A percentile compares a stretch with the other conserved stretches of the same genome.
Conservation (phyloP, 2,888 invertebrate species). For the Agrypnus murinus region DNA sequence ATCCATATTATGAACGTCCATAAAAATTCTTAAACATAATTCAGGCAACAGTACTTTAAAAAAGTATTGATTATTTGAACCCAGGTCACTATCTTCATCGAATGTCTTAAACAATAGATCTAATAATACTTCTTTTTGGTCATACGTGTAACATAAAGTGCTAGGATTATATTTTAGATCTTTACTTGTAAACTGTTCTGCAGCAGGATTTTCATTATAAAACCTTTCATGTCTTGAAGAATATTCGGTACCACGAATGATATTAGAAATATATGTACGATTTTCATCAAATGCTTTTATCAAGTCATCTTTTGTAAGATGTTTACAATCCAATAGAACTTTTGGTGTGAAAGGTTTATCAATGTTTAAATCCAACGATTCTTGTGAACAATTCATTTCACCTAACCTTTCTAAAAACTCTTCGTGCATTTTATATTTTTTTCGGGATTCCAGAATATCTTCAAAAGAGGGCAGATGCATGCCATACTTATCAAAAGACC, state of each 20-base stretch:
- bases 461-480: conserved; percentile 22
- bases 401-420: conserved; percentile 31
- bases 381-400: conserved; percentile 30
- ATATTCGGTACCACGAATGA: conserved; percentile 42
- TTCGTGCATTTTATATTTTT: conserved; percentile 36
- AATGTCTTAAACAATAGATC: conserved; percentile 58
- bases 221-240: conserved; percentile 50
- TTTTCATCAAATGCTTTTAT: conserved; percentile 46
- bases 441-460: conserved; percentile 21
- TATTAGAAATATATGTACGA: conserved; percentile 47
- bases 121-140: conserved; percentile 62
- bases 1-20: conserved; percentile 62
- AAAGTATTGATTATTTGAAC: conserved; percentile 60
- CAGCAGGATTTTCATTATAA: conserved; percentile 32
- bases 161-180: conserved; percentile 63
- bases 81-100: conserved; percentile 51
- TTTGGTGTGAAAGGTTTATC: conserved; percentile 3
- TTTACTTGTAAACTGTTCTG: conserved; percentile 37
- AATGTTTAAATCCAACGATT: conserved; percentile 27
- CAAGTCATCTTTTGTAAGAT: conserved; percentile 47
- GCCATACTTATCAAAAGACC: conserved; percentile 37
- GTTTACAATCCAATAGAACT: conserved; percentile 49
- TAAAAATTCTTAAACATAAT: conserved; percentile 65
- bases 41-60: conserved; percentile 66
- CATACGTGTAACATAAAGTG: conserved; percentile 61